Base-by-base conservation (phyloP, 2,888 invertebrate species). In the Bugulina stolonifera region DNA sequence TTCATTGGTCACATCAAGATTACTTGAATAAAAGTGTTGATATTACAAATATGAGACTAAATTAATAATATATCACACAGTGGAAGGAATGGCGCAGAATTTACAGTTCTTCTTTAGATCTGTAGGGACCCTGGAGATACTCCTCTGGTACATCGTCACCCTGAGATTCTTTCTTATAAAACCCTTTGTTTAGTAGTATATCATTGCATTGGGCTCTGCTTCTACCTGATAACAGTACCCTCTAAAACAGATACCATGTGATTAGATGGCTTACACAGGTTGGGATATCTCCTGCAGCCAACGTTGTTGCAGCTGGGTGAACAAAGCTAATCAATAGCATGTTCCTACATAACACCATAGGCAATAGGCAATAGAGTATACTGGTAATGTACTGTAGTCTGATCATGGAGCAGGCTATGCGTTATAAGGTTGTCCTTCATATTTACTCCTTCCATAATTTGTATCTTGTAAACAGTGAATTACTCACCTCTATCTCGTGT, bases 181-280 rank as follows among this genome's bases (percentile, higher is more conserved):
- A 81, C 2, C 81, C 80, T 58, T 76, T 77, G 1, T 74, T 73
- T n/a, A 71, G 1, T 29, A 81, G 73, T 55, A 91, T 84, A 10
- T 89, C 86, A 78, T 91, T 91, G 81, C 91, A 91, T 79, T 90
- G 88, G 35, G 88, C 79, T 34, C 90, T 87, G 52, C 85, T 87
- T n/a, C 14, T 27, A 10, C 64, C 64, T 29, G 32, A 32, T n/a
- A 64, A 32, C 32, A 64, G 27, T 14, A 64, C 32, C 5, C 64
- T 22, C 64, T 64, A 64, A 14, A 64, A 64, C 3, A n/a, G n/a
- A 23, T 43, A 43, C n/a, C n/a, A n/a, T n/a, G n/a, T n/a, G n/a
- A n/a, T n/a, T n/a, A n/a, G n/a, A n/a, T n/a, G n/a, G n/a, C n/a
- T n/a, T n/a, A n/a, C n/a, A n/a, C n/a, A n/a, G n/a, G n/a, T n/a